Evolutionary conservation across 35 echinoderm and acorn worm genomes (phyloP), one percentile per base, ranked within the genome.

Genomic region (Ptychodera flava): DNA sequence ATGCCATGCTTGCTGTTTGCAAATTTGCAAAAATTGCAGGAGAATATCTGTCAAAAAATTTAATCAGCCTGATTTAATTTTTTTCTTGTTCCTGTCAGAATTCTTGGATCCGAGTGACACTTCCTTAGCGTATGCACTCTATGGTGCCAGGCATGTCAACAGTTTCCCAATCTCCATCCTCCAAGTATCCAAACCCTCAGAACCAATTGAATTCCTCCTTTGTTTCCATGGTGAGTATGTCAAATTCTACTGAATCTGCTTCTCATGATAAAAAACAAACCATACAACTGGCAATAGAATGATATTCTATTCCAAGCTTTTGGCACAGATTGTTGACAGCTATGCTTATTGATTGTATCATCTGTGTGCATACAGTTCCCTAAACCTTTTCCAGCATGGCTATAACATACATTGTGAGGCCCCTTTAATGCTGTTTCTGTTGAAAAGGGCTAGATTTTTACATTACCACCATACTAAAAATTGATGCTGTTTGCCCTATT

Each of bases 141-240:
- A 87, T 85, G 93, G 96, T 36, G 89, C 85, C 29, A 89, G 87
- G 35, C 85, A 90, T 38, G 83, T 92, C 84, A 85, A 94, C 82
- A 99, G 96, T 79, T 97, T 97, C 87, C 96, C 96, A 0, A 91
- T 94, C 0, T 85, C 93, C 22, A 90, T 82, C 27, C 32, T 99
- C 35, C 88, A 88, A 53, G 92, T 99, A 33, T 76, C 96, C 75
- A 45, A 81, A 32, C 35, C 82, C 34, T 87, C 85, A 16, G 88
- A 87, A 79, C 36, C 78, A 28, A 85, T 88, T 75, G 96, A 99
- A 86, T 99, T 92, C 80, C 84, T 99, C 22, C 90, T 99, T 29
- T 99, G 96, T 80, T 99, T 92, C 83, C 89, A 99, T 99, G 96
- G 96, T 99, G 89, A 92, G 80, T n/a, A 14, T 80, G 27, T 82